These are phyloP conservation scores for Rana temporaria DNA, from an alignment of 2,113 vertebrate genomes.

Conservation along the genomic window DNA sequence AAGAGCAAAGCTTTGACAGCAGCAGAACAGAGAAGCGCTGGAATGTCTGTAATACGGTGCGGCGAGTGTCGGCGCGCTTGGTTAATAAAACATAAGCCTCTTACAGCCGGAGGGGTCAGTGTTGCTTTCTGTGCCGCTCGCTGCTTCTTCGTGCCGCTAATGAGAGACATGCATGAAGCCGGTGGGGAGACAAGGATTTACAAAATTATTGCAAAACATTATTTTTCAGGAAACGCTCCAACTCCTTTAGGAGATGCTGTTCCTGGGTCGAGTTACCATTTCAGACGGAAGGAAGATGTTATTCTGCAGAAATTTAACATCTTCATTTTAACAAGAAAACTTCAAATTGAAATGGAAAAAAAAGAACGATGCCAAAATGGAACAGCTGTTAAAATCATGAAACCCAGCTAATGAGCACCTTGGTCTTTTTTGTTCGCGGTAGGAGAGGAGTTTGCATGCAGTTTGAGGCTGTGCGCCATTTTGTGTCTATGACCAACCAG, in stretches of 20 bases:
- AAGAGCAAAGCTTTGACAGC: slow-evolving; percentile 22
- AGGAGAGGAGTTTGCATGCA: no score
- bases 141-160: slow-evolving; percentile 19
- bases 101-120: slow-evolving; percentile 33
- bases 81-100: slow-evolving; percentile 42
- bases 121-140: slow-evolving; percentile 12
- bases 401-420: no score
- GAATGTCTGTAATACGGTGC: slow-evolving; percentile 18
- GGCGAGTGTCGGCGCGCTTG: slow-evolving; percentile 1
- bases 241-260: slow-evolving; percentile 8
- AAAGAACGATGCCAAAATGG: no score
- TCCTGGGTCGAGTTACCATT: background rate
- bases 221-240: background rate
- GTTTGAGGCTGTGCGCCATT: no score
- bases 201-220: background rate
- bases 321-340: no score
- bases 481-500: no score
- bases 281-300: background rate
- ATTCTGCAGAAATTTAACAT: background rate
- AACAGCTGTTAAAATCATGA: no score
- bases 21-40: background rate
- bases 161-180: slow-evolving; percentile 25
- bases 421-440: no score
- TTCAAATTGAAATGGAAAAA: no score
- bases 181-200: background rate